Evolutionary conservation across 2,888 invertebrate genomes (phyloP).

Genomic region (Julus scandinavius): DNA sequence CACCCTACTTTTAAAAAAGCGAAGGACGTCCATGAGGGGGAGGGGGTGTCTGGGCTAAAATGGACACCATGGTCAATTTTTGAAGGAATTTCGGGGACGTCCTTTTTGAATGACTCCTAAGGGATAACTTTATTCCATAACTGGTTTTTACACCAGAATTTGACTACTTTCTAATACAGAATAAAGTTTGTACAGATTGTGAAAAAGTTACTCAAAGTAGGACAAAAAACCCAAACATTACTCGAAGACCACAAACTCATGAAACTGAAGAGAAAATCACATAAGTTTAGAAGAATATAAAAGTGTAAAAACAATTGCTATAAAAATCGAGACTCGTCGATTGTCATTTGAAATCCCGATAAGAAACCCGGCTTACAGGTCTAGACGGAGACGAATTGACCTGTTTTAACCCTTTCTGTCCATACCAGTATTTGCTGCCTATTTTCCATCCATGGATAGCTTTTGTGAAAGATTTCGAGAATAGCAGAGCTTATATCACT

Average conservation of each 20-base stretch:
- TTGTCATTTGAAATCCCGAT: constrained; percentile 12
- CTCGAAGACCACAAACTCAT: not conserved
- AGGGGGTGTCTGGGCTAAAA: too few species aligned
- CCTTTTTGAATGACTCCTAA: too few species aligned
- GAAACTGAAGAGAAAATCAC: not conserved
- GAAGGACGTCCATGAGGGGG: too few species aligned
- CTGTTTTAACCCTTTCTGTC: constrained; percentile 16
- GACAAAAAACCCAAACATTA: not conserved
- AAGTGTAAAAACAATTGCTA: not conserved
- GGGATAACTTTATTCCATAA: too few species aligned
- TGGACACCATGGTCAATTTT: too few species aligned
- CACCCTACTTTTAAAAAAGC: too few species aligned
- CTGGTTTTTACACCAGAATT: too few species aligned
- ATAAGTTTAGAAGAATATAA: not conserved
- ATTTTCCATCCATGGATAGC: not conserved
- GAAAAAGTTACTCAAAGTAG: not conserved
- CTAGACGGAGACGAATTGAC: constrained; percentile 5
- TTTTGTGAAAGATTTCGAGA: not conserved
- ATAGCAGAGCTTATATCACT: not conserved
- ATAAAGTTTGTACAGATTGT: too few species aligned
- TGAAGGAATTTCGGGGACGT: too few species aligned
- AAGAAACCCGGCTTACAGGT: constrained; percentile 37
- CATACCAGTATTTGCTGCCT: not conserved
- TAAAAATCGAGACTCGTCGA: constrained; percentile 25
- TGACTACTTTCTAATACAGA: too few species aligned